Conservation (phyloP, 2,113 vertebrate species). For the Cygnus atratus region DNA sequence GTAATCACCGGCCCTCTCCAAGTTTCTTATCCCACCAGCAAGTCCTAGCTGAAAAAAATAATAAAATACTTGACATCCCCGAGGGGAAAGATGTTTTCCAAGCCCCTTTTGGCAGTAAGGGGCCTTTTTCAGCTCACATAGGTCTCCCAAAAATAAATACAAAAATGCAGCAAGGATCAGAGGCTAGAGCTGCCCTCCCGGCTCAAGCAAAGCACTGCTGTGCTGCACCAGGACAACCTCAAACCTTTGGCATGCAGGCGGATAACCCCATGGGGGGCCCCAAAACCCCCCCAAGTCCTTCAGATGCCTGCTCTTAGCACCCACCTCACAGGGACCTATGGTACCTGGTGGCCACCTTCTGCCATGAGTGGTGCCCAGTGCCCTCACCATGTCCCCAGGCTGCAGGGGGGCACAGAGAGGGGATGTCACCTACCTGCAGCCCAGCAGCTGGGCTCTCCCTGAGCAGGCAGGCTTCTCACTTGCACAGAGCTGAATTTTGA, state of each 20-base stretch:
- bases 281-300: not conserved
- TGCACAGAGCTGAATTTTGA: not conserved
- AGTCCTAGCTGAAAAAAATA: not conserved
- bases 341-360: not conserved
- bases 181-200: not conserved
- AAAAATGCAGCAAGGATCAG: not conserved
- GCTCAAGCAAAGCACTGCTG: not conserved
- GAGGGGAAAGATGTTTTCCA: slow-evolving; percentile 22
- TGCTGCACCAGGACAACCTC: not conserved
- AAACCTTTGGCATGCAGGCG: accelerated
- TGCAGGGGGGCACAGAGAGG: not conserved
- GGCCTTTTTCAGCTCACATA: not conserved
- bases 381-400: not conserved
- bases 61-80: not conserved
- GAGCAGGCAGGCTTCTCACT: not conserved
- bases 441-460: not conserved
- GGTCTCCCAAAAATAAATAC: slow-evolving; percentile 41
- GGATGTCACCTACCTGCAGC: not conserved
- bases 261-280: not conserved
- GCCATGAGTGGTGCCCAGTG: accelerated
- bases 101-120: not conserved
- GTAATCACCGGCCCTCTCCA: not conserved
- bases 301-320: not conserved
- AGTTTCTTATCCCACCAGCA: slow-evolving; percentile 1
- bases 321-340: not conserved